phyloP scores from a whole-genome alignment of 2,113 vertebrate genomes.

The Empidonax traillii region DNA sequence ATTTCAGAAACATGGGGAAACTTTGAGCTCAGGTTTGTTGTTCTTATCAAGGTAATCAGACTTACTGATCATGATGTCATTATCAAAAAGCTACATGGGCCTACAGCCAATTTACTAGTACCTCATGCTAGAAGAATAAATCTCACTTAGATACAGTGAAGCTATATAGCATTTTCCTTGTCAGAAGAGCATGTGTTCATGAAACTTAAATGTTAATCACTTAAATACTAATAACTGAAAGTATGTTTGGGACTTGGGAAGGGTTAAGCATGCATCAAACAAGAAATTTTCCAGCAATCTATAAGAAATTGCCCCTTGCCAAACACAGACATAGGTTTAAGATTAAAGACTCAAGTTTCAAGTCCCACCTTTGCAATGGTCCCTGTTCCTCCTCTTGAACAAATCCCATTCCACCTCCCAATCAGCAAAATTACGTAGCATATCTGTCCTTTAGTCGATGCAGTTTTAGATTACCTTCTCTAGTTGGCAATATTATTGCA shows the following conservation, averaged over 20 bases:
- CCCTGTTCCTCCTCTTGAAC: not conserved
- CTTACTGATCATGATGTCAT: not conserved
- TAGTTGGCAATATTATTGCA: not conserved
- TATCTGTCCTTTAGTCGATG: not conserved
- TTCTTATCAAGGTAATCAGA: not conserved
- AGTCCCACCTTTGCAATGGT: not conserved
- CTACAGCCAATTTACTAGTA: not conserved
- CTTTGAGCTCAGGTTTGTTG: not conserved
- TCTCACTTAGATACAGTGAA: not conserved
- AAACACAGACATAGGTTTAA: not conserved
- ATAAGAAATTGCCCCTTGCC: not conserved
- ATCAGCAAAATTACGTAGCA: not conserved
- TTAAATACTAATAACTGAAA: not conserved
- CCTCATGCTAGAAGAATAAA: not conserved
- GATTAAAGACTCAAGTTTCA: not conserved
- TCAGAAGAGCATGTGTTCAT: not conserved
- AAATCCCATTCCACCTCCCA: not conserved
- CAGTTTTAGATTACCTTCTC: not conserved
- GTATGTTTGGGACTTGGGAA: not conserved
- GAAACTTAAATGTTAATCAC: not conserved
- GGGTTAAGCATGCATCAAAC: not conserved
- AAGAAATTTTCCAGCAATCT: not conserved
- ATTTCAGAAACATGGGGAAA: not conserved
- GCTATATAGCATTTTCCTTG: not conserved
- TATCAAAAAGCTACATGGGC: not conserved